A percentile compares a stretch with the other conserved stretches of the same genome.
These are phyloP conservation scores for Pseudorhiza aurosa DNA, from an alignment of 30 jellyfish, hydroid and myxozoan species.

Conservation along the genomic window DNA sequence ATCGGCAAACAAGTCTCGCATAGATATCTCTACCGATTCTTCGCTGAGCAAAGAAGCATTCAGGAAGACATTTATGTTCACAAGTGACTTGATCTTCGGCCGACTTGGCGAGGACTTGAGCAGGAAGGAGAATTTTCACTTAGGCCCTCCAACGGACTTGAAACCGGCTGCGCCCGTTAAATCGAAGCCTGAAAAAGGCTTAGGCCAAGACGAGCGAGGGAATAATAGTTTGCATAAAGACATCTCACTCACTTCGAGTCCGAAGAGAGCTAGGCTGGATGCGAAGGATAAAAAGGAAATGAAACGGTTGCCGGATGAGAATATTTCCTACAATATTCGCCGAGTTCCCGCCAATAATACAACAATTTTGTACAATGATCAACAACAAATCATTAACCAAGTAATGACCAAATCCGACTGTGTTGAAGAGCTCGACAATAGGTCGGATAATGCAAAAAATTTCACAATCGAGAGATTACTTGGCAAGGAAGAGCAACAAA, in stretches of 20 bases:
- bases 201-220: slow-evolving; percentile 72
- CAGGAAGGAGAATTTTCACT: slow-evolving; percentile 31
- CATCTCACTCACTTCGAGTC: background rate
- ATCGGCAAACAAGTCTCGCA: slow-evolving; percentile 49
- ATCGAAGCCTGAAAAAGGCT: slow-evolving; percentile 70
- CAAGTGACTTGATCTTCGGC: slow-evolving; percentile 87
- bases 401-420: slow-evolving; percentile 37
- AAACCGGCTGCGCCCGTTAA: slow-evolving; percentile 27
- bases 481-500: slow-evolving; percentile 53
- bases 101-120: slow-evolving; percentile 60
- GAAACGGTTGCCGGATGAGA: slow-evolving; percentile 61
- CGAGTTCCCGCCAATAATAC: slow-evolving; percentile 33
- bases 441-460: slow-evolving; percentile 71
- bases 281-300: slow-evolving; percentile 32
- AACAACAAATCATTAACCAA: slow-evolving; percentile 11
- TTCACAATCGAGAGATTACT: slow-evolving; percentile 61
- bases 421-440: slow-evolving; percentile 54
- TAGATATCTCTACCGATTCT: slow-evolving; percentile 30
- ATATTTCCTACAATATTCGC: slow-evolving; percentile 6
- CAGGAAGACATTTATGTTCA: slow-evolving; percentile 74
- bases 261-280: slow-evolving; percentile 32
- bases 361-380: slow-evolving; percentile 40
- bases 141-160: slow-evolving; percentile 28
- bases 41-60: slow-evolving; percentile 46
- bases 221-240: background rate